Evolutionary conservation across 2,888 invertebrate genomes (phyloP).

Genomic region (Rhingia campestris): DNA sequence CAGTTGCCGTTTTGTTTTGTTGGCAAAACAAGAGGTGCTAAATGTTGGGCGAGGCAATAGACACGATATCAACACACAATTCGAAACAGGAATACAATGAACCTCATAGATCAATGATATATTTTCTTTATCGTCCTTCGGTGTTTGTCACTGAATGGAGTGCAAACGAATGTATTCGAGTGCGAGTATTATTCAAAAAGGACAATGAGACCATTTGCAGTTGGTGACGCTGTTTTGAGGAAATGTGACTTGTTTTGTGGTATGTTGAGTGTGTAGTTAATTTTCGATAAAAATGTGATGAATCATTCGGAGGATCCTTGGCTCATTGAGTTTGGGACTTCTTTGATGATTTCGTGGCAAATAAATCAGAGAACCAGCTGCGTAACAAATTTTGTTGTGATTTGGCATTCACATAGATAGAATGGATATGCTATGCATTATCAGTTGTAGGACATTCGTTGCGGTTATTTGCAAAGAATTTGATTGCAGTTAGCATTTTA

Average conservation of each 20-base stretch:
- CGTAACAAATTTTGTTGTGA: conserved; percentile 65
- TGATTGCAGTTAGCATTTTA: conserved; percentile 8
- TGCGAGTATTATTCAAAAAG: conserved; percentile 17
- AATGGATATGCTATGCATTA: not conserved
- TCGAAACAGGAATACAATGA: conserved; percentile 48
- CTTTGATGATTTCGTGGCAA: conserved; percentile 12
- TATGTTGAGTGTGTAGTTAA: conserved; percentile 73
- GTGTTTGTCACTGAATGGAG: conserved; percentile 52
- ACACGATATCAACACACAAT: conserved; percentile 47
- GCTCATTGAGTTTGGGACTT: conserved; percentile 31
- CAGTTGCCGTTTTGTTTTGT: conserved; percentile 65
- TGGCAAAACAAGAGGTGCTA: conserved; percentile 74
- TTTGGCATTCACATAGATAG: conserved; percentile 1
- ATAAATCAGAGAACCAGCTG: conserved; percentile 64
- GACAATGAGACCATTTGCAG: conserved; percentile 41
- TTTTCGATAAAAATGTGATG: conserved; percentile 72
- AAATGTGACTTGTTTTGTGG: conserved; percentile 60
- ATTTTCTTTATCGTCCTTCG: conserved; percentile 33
- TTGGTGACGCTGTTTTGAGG: conserved; percentile 24
- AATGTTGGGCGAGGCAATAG: conserved; percentile 69
- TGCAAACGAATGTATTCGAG: conserved; percentile 28
- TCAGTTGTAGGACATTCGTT: conserved; percentile 17
- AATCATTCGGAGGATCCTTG: conserved; percentile 16
- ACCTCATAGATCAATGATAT: conserved; percentile 55
- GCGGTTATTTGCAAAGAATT: conserved; percentile 30